A percentile compares a stretch with the other conserved stretches of the same genome.
phyloP scores from a whole-genome alignment of 1,140 invertebrate species.

The Euschistus heros region DNA sequence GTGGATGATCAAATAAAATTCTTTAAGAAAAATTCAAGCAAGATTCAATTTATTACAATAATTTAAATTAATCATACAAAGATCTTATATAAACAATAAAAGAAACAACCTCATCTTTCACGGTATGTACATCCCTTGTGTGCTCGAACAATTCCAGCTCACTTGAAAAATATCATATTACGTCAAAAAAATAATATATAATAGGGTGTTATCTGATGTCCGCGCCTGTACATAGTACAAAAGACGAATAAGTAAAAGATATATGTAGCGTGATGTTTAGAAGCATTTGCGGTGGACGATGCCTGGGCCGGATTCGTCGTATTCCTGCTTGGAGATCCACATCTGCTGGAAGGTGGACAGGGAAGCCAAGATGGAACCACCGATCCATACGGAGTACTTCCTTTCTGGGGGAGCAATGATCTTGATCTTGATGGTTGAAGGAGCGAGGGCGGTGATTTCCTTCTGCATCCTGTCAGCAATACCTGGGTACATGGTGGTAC shows the following conservation, averaged over 20 bases:
- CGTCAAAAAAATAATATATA: slow-evolving; percentile 12
- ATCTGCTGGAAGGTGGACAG: slow-evolving; percentile 84
- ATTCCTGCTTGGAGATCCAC: slow-evolving; percentile 89
- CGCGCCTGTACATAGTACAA: slow-evolving; percentile 9
- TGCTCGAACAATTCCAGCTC: slow-evolving; percentile 18
- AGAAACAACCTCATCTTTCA: slow-evolving; percentile 24
- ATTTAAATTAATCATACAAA: slow-evolving; percentile 24
- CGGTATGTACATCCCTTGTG: slow-evolving; percentile 21
- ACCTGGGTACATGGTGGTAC: slow-evolving; percentile 94
- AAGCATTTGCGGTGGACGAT: slow-evolving; percentile 92
- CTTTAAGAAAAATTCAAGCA: slow-evolving; percentile 23
- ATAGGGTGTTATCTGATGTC: neutral
- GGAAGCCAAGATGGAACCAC: slow-evolving; percentile 74
- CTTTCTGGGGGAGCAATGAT: slow-evolving; percentile 84
- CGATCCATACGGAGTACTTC: slow-evolving; percentile 79
- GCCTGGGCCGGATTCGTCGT: slow-evolving; percentile 83
- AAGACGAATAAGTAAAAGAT: slow-evolving; percentile 10
- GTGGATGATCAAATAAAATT: neutral
- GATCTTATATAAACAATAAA: slow-evolving; percentile 27
- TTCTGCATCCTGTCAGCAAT: slow-evolving; percentile 76
- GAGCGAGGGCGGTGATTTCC: slow-evolving; percentile 67
- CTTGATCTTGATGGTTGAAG: slow-evolving; percentile 68
- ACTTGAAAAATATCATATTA: neutral
- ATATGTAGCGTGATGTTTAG: slow-evolving; percentile 45
- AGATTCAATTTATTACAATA: slow-evolving; percentile 26